Evolutionary conservation across 2,888 invertebrate species (phyloP), one percentile per base, ranked within the genome.

Genomic region (Thelaira solivaga): DNA sequence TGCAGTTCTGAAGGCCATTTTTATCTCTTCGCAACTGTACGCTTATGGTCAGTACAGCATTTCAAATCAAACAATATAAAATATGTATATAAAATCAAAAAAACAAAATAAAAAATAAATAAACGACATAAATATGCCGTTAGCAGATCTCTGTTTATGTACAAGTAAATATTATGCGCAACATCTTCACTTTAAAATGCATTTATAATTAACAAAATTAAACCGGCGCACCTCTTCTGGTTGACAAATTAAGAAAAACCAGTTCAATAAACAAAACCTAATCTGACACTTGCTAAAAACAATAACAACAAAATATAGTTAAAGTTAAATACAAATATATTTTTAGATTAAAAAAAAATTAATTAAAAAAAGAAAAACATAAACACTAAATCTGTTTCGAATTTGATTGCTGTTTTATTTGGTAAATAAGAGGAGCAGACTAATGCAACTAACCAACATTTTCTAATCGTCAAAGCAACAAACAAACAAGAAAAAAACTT

Each of bases 31-130:
- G n/a, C n/a, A 62, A 39, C 61, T 61, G 26, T 62, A 68, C 67
- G 67, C 61, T 36, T 75, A 75, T 75, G 74, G 74, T 61, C 67
- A 68, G 67, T 75, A 47, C 74, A 75, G 61, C 74, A 74, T 74
- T 74, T 68, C n/a, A 68, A 39, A 68, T 39, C 10, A 45, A 31
- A 45, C 39, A 36, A 18, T 39, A 49, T 11, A 49, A 69, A 59
- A 53, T 22, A 57, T 31, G 51, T 20, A 24, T 22, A 43, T 11
- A 49, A 1, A 22, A 26, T 53, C 16, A 6, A 26, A 16, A 10
- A 20, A 55, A 34, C 1, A n/a, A 29, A 29, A 3, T 16, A 55
- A 45, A 11, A n/a, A 47, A 45, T 61, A 16, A 11, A 36, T 61
- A 16, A 11, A 36, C 20, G 51, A 29, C 59, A 36, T 39, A 61